Evolutionary conservation across 2,113 vertebrate species (phyloP), one percentile per base, ranked within the genome.

Genomic region (Rallus limicola): DNA sequence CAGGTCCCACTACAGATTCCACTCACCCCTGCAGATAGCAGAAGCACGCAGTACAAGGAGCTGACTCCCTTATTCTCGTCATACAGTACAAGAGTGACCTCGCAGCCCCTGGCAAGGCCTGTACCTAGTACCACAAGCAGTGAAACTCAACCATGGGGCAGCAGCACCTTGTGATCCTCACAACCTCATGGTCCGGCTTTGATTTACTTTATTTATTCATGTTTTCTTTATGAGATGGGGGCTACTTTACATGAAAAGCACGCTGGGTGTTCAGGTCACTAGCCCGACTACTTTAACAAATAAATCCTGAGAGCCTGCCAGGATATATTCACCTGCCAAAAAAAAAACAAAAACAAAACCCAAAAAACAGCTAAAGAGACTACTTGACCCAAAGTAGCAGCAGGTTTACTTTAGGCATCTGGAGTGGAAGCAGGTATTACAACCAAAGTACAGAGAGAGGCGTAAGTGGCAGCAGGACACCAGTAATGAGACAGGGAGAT

Each of bases 261-360:
- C 3, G 4, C 19, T 3, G 5, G 31, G n/a, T 48, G 56, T 38
- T 11, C 0, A 0, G 60, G 77, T 95, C 83, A 67, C 2, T 2
- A 79, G 60, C 56, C 34, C 38, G 63, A 80, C 38, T 20, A 36
- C 69, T 82, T 33, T 0, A 82, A 46, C 77, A 90, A 84, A 92
- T 53, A 86, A 93, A 74, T 16, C 86, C 5, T 10, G 8, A 60
- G 38, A 52, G 28, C 13, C 24, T 15, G 63, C 67, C 63, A 74
- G 31, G 42, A 55, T 42, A 62, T 0, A 82, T 2, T 33, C 56
- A 56, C n/a, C 78, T 93, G 31, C 9, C 40, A 74, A 87, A 42
- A 80, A 50, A 70, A 87, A 42, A 80, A 50, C 21, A 46, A 46
- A 46, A 46, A 46, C 16, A 18, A 16, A 23, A 48, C 46, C 48